Base-by-base conservation (phyloP, 2,113 vertebrate species). In the Pachycephala philippinensis region DNA sequence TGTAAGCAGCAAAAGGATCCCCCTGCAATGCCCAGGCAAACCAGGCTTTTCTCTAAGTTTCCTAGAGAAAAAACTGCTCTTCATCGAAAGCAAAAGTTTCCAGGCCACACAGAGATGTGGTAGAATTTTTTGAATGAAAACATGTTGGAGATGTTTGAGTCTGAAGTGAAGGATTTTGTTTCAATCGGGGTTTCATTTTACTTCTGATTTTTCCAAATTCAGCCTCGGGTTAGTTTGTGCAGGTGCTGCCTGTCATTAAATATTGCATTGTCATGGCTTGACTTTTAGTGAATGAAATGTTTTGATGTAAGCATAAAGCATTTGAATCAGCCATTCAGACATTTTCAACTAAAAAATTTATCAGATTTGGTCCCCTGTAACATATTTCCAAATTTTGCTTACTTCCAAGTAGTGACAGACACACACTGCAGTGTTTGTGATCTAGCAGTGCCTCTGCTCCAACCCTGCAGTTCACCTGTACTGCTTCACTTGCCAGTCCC, bases 221-320 rank as follows among this genome's bases (percentile, higher is more conserved):
- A 79, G 53, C 47, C 88, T 75, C 35, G 4, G 90, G 78, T 85
- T 78, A 90, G 28, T 59, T 66, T n/a, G 22, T 63, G 70, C 88
- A 87, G 78, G 53, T 93, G 74, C 44, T 68, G 52, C 39, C 49
- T 84, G 60, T 75, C 75, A 79, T 78, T 71, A 82, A 87, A 82
- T 71, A 84, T 33, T 75, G 75, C 56, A 40, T 79, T 87, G 61
- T 82, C 85, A 59, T 79, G 66, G 39, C 82, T 92, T 85, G 75
- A 79, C 47, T 84, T 87, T 70, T 53, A 52, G 33, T 71, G 85
- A 93, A 84, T 84, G 65, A 82, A 85, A 71, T 21, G 30, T 90
- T 93, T 76, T 79, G 47, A 66, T 71, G 65, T 87, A 61, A 85
- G 52, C 39, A 52, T 53, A 60, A 85, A 82, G 33, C 35, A 60